Conservation (phyloP, 2,888 invertebrate genomes). For the Cheilosia urbana region DNA sequence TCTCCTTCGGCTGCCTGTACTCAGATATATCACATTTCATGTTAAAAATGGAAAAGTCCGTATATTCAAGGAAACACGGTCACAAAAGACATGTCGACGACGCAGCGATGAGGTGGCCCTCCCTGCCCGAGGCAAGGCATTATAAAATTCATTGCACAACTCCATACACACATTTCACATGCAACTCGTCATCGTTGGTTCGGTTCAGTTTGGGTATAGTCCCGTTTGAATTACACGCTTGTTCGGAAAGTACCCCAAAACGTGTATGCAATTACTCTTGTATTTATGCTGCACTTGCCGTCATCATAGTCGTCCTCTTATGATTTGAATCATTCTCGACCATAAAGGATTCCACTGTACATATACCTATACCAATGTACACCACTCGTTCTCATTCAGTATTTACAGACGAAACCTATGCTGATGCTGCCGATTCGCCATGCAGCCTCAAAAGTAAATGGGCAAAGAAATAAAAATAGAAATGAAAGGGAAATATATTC, state of each 20-base stretch:
- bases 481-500: conserved; percentile 3
- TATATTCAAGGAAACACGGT: conserved; percentile 22
- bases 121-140: background rate
- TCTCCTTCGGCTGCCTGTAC: background rate
- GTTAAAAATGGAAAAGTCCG: conserved; percentile 18
- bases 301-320: conserved; percentile 67
- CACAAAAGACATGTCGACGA: conserved; percentile 44
- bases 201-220: background rate
- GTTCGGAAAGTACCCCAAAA: conserved; percentile 58
- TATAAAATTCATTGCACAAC: conserved; percentile 48
- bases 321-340: conserved; percentile 57
- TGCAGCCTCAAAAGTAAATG: conserved; percentile 28
- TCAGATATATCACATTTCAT: conserved; percentile 37
- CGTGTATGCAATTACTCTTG: conserved; percentile 72
- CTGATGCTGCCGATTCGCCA: conserved; percentile 39
- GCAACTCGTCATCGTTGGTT: background rate
- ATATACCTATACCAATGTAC: conserved; percentile 22
- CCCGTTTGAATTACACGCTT: conserved; percentile 55
- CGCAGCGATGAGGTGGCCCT: conserved; percentile 16
- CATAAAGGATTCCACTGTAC: conserved; percentile 55
- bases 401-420: conserved; percentile 57
- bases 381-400: conserved; percentile 38
- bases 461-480: background rate
- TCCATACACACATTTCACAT: background rate
- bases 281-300: conserved; percentile 73